These are phyloP conservation scores for Falco berigora DNA, from an alignment of 2,797 vertebrate genomes.

Conservation along the genomic window DNA sequence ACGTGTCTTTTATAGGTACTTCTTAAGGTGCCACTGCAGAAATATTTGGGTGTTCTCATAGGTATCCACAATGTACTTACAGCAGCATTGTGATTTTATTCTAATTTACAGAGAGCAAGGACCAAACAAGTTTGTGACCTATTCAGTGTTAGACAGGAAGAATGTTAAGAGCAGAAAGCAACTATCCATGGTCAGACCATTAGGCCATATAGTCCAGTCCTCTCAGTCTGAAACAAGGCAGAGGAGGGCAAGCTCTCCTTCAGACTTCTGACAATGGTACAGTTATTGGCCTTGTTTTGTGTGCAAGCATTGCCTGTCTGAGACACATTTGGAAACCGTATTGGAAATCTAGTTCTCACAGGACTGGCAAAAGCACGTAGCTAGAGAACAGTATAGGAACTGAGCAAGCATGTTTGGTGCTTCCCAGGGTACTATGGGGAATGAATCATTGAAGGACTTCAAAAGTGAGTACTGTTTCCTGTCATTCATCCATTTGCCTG, in stretches of 20 bases:
- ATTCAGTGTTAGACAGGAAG: background rate
- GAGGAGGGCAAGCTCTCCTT: background rate
- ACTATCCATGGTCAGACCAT: background rate
- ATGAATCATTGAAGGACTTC: background rate
- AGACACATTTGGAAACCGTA: background rate
- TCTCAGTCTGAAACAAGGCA: background rate
- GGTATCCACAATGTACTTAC: background rate
- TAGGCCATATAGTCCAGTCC: background rate
- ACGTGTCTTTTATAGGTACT: background rate
- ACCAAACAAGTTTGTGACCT: background rate
- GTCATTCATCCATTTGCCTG: background rate
- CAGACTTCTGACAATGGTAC: background rate
- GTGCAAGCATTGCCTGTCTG: rapidly evolving
- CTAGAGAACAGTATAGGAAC: background rate
- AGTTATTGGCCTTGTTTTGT: background rate
- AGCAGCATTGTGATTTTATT: background rate
- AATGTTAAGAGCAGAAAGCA: background rate
- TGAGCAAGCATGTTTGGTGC: background rate
- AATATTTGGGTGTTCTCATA: background rate
- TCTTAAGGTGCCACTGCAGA: background rate
- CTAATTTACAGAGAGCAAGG: background rate
- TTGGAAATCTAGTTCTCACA: background rate
- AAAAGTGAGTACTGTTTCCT: background rate
- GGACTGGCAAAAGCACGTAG: background rate
- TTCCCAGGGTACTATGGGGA: background rate